A percentile compares a stretch with the other conserved stretches of the same genome.
These are phyloP conservation scores for Borostomias antarcticus DNA, from an alignment of 2,797 vertebrate genomes.

Conservation along the genomic window DNA sequence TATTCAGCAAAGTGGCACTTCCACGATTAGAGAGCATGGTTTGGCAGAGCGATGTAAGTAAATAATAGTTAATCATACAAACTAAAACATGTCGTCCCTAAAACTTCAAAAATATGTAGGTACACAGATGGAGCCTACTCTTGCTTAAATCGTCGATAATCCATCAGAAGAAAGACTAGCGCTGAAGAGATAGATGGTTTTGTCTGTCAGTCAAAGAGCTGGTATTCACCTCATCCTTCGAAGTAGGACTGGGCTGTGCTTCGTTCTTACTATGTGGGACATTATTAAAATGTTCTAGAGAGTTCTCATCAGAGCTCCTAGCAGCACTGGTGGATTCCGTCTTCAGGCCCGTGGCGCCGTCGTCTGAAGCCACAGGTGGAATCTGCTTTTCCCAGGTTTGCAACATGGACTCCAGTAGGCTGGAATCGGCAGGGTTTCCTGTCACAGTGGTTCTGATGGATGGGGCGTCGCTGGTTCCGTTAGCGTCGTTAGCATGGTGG, in stretches of 20 bases:
- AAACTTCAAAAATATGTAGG: background rate
- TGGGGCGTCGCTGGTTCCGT: slow-evolving; percentile 13
- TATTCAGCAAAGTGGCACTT: background rate
- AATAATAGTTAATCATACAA: background rate
- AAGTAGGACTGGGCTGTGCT: background rate
- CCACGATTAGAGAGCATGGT: no score
- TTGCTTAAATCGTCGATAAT: background rate
- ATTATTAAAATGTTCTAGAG: slow-evolving; percentile 1
- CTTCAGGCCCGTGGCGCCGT: background rate
- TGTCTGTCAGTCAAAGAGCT: slow-evolving; percentile 7
- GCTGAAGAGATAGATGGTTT: no score
- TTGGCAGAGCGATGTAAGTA: background rate
- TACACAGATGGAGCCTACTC: background rate
- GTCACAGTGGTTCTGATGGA: slow-evolving; percentile 2
- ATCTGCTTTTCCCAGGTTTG: slow-evolving; percentile 34
- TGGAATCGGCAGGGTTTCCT: slow-evolving; percentile 29
- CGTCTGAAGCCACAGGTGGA: background rate
- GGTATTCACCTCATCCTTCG: slow-evolving; percentile 6
- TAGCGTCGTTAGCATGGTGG: slow-evolving; percentile 24
- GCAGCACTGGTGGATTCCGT: slow-evolving; percentile 13
- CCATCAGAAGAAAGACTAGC: slow-evolving; percentile 9
- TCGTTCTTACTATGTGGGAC: slow-evolving; percentile 4
- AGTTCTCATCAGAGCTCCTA: slow-evolving; percentile 24
- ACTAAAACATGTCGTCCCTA: background rate
- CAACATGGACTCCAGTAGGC: slow-evolving; percentile 11